These are phyloP conservation scores for Chelonoidis abingdonii DNA, from an alignment of 2,113 vertebrate genomes.

Conservation along the genomic window DNA sequence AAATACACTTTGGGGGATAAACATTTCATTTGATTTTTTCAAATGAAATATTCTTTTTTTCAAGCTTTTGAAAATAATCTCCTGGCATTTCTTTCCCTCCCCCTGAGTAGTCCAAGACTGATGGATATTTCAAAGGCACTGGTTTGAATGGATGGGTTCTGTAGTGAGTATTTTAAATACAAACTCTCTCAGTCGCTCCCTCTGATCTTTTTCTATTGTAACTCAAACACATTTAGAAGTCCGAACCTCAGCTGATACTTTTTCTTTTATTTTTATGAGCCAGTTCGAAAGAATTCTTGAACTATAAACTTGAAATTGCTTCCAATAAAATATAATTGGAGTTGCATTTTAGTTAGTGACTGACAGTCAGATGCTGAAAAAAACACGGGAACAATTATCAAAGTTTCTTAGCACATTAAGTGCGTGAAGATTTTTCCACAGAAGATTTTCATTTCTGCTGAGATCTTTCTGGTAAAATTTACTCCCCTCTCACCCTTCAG, in stretches of 20 bases:
- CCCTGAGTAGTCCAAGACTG: slow-evolving; percentile 46
- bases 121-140: slow-evolving; percentile 20
- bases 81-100: slow-evolving; percentile 25
- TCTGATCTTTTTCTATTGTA: slow-evolving; percentile 49
- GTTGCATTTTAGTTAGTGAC: slow-evolving; percentile 51
- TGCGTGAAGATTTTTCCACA: neutral
- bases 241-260: neutral
- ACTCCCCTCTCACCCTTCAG: neutral
- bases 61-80: too few relatives aligned
- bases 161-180: slow-evolving; percentile 12
- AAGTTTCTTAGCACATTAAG: slow-evolving; percentile 30
- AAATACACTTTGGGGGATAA: too few relatives aligned
- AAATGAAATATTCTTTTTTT: too few relatives aligned
- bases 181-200: neutral
- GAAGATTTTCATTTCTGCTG: slow-evolving; percentile 13
- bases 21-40: too few relatives aligned
- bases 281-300: slow-evolving; percentile 67
- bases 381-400: slow-evolving; percentile 34
- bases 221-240: neutral
- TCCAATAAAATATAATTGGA: slow-evolving; percentile 75
- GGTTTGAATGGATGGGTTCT: slow-evolving; percentile 49
- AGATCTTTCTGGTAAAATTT: slow-evolving; percentile 10
- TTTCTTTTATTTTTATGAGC: slow-evolving; percentile 29
- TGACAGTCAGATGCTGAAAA: slow-evolving; percentile 64
- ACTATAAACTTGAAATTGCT: slow-evolving; percentile 71